Percentiles rank a stretch among this genome's conserved stretches.
These are phyloP conservation scores for Eupristina koningsbergeri DNA, from an alignment of 1,140 invertebrate species.

Conservation along the genomic window DNA sequence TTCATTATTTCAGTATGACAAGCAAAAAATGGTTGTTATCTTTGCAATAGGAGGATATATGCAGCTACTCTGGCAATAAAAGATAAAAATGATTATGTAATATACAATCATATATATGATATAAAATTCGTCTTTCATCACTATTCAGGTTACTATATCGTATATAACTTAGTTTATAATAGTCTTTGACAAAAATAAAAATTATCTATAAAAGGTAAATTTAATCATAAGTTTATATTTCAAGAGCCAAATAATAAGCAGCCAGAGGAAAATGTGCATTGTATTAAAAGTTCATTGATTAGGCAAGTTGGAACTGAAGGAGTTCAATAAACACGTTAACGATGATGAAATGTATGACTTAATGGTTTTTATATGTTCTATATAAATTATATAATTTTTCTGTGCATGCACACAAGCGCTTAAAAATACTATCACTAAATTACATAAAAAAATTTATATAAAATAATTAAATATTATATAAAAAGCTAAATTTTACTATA, in stretches of 20 bases:
- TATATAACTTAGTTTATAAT: background rate
- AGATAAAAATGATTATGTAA: conserved; percentile 29
- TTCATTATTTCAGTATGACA: background rate
- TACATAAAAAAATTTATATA: too few relatives aligned
- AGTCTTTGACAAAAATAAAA: too few relatives aligned
- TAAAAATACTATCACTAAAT: too few relatives aligned
- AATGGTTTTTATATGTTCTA: background rate
- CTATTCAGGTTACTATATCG: background rate
- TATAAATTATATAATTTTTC: too few relatives aligned
- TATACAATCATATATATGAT: too few relatives aligned
- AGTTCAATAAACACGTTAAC: conserved; percentile 42
- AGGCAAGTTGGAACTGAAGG: background rate
- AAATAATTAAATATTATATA: too few relatives aligned
- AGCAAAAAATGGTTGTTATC: conserved; percentile 7
- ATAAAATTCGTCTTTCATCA: conserved; percentile 30
- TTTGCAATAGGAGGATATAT: conserved; percentile 8
- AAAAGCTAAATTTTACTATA: too few relatives aligned
- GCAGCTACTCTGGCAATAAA: conserved; percentile 42
- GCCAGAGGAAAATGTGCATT: background rate
- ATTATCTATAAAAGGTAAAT: too few relatives aligned
- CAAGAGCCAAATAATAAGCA: too few relatives aligned
- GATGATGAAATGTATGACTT: conserved; percentile 36
- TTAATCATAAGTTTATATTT: too few relatives aligned
- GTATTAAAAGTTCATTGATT: background rate
- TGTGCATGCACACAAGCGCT: too few relatives aligned